Evolutionary conservation across 2,113 vertebrate species (phyloP).

Genomic region (Pteropus alecto): DNA sequence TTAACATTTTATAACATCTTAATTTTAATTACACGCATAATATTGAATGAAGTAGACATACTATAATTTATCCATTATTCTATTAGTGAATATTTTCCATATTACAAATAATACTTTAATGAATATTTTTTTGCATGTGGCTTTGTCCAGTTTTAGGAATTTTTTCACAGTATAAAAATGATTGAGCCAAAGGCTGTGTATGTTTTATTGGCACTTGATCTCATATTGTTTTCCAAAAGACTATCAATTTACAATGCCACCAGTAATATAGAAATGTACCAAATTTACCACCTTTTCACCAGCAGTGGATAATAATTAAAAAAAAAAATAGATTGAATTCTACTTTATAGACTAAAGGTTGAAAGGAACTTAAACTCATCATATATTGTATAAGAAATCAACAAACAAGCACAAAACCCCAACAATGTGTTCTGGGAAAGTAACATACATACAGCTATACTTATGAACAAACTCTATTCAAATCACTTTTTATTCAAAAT

Average conservation of each 20-base stretch:
- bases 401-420: background rate
- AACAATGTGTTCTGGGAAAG: background rate
- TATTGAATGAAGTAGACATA: background rate
- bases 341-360: background rate
- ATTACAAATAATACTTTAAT: background rate
- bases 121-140: background rate
- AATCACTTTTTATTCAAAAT: background rate
- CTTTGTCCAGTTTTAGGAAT: background rate
- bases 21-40: conserved; percentile 7
- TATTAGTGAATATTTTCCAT: background rate
- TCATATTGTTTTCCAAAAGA: conserved; percentile 29
- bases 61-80: background rate
- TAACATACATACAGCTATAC: background rate
- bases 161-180: conserved; percentile 36
- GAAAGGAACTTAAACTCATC: conserved; percentile 7
- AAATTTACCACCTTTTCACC: background rate
- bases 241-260: background rate
- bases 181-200: background rate
- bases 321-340: background rate
- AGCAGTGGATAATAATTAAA: conserved; percentile 23
- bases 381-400: background rate
- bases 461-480: background rate
- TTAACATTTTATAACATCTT: conserved; percentile 19
- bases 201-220: conserved; percentile 7
- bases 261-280: background rate